Percentiles rank a stretch among this genome's conserved stretches.
Conservation (phyloP, 2,888 invertebrate genomes). For the Plebejus anna region DNA sequence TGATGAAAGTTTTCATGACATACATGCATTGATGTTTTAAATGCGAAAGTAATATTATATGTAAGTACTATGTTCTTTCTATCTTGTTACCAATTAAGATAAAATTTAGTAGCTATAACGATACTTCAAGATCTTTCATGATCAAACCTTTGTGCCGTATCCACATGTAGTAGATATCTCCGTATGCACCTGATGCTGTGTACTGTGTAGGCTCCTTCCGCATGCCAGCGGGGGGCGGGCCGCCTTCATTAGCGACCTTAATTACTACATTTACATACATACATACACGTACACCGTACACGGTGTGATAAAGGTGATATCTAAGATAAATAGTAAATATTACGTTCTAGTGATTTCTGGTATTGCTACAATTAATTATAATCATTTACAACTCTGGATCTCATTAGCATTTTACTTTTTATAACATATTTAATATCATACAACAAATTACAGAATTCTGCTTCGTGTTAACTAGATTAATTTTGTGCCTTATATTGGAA, state of each 20-base stretch:
- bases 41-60: too few relatives aligned
- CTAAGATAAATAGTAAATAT: too few relatives aligned
- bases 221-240: slow-evolving; percentile 8
- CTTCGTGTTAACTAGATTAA: background rate
- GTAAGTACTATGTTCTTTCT: too few relatives aligned
- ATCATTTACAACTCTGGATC: background rate
- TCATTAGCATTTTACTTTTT: background rate
- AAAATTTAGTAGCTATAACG: too few relatives aligned
- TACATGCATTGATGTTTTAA: too few relatives aligned
- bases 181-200: background rate
- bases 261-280: slow-evolving; percentile 13
- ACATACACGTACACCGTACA: background rate
- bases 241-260: slow-evolving; percentile 14
- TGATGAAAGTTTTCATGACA: too few relatives aligned
- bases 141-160: background rate
- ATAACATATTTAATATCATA: background rate
- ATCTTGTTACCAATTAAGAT: too few relatives aligned
- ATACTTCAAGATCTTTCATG: too few relatives aligned
- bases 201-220: slow-evolving; percentile 22
- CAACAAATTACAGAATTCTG: background rate
- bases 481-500: background rate
- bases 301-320: background rate
- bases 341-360: background rate
- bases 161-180: background rate
- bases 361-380: background rate